phyloP scores from a whole-genome alignment of 2,888 invertebrate genomes.

The Cheilosia pagana region DNA sequence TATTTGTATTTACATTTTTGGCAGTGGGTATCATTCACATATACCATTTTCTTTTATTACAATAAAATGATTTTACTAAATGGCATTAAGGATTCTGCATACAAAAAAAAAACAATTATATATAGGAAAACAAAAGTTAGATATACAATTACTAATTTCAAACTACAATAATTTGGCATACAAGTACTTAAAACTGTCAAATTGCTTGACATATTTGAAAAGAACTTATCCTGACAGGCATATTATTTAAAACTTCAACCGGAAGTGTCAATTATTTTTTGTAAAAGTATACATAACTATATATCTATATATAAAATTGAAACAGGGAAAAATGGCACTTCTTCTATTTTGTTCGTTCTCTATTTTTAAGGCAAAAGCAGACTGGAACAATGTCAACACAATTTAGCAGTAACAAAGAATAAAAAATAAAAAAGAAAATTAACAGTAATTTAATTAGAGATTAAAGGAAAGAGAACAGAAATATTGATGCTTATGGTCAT shows the following conservation, averaged over 20 bases:
- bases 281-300: not conserved
- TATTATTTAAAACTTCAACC: not conserved
- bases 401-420: conserved; percentile 32
- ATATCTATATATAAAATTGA: not conserved
- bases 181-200: conserved; percentile 8
- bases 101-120: conserved; percentile 15
- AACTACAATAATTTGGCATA: conserved; percentile 2
- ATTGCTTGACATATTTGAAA: conserved; percentile 8
- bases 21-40: conserved; percentile 66
- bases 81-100: conserved; percentile 38
- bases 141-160: conserved; percentile 40
- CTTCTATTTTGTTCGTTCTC: not conserved
- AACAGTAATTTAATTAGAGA: conserved; percentile 62
- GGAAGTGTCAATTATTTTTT: not conserved
- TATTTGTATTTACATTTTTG: conserved; percentile 72
- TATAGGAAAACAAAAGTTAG: conserved; percentile 38
- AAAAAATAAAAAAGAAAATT: conserved; percentile 40
- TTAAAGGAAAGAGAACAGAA: conserved; percentile 40
- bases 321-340: conserved; percentile 32
- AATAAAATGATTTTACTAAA: conserved; percentile 48
- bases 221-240: not conserved
- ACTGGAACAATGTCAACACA: conserved; percentile 1
- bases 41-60: conserved; percentile 54
- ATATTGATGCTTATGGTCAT: not conserved
- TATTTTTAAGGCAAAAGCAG: not conserved